These are phyloP conservation scores for Talpa occidentalis DNA, from an alignment of 2,113 vertebrate genomes.

Conservation along the genomic window DNA sequence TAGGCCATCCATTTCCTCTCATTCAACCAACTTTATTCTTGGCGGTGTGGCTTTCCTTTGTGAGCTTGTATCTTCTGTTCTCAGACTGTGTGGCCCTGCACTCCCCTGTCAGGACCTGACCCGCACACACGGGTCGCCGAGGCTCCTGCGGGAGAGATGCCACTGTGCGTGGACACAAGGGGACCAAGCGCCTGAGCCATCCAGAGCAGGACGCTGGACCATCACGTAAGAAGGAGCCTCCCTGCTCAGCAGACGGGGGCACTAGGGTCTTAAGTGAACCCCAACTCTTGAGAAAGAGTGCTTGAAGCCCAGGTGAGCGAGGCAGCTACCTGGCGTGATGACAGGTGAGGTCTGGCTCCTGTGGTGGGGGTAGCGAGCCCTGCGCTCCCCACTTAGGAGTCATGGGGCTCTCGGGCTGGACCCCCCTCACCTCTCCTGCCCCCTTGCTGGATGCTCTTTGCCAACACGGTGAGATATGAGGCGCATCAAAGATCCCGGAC, in stretches of 20 bases:
- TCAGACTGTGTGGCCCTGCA: background rate
- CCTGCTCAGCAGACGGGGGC: background rate
- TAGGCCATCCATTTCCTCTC: slow-evolving; percentile 36
- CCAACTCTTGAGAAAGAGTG: background rate
- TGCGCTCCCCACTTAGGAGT: background rate
- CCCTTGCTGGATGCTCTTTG: background rate
- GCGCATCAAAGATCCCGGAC: background rate
- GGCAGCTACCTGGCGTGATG: background rate
- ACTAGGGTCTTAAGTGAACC: no score
- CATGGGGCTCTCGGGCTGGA: background rate
- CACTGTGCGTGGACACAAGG: accelerated
- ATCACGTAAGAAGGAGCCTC: accelerated
- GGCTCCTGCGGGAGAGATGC: no score
- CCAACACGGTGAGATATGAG: background rate
- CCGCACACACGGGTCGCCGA: accelerated
- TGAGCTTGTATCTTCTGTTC: background rate
- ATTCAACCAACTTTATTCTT: slow-evolving; percentile 28
- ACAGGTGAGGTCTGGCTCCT: background rate
- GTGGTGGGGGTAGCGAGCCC: no score
- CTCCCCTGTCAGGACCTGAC: background rate
- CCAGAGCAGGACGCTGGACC: accelerated
- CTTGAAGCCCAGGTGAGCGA: background rate
- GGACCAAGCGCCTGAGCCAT: no score
- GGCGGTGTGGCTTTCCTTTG: background rate
- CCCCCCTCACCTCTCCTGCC: background rate